Base-by-base conservation (phyloP, 1,140 invertebrate genomes). In the Drosophila sp. region DNA sequence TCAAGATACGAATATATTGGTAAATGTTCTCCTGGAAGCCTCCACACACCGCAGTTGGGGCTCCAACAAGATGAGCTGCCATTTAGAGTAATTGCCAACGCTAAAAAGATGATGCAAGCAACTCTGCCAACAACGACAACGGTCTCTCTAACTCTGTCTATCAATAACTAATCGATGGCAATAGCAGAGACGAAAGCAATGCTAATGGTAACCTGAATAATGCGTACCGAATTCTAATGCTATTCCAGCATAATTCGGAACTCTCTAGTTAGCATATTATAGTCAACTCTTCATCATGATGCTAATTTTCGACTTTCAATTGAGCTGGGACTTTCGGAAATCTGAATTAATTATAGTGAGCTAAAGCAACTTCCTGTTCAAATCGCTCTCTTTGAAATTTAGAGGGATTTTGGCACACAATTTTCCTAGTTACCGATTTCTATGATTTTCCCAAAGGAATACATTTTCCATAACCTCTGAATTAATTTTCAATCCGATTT, bases 11-110 rank as follows among this genome's bases (percentile, higher is more conserved):
- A 54, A 53, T 36, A 53, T 82, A 75, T 72, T 72, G 66, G 66
- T 29, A 62, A 63, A 32, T 38, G 50, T 14, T 50, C 25, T 50
- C 32, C 29, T 40, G 53, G n/a, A n/a, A n/a, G 8, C 50, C 50
- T n/a, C 36, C 36, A n/a, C n/a, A n/a, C n/a, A n/a, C n/a, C n/a
- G n/a, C n/a, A 25, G 27, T 46, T 36, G 43, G 29, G 16, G 57
- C 27, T 29, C 5, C n/a, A 11, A 7, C 32, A 18, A 59, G 63
- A 67, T 59, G 54, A 38, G 63, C 54, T 58, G 41, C 63, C 63
- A 72, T 67, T 72, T 67, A 9, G n/a, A 46, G 18, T 59, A 72
- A 72, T 72, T 29, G 50, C 70, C 32, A 18, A 21, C 70, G 25
- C 65, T 71, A 65, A 57, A 51, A 65, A 36, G 38, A 69, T 69